Conservation (phyloP, 92 coral and sea anemone species). For the Bergia puertoricense region DNA sequence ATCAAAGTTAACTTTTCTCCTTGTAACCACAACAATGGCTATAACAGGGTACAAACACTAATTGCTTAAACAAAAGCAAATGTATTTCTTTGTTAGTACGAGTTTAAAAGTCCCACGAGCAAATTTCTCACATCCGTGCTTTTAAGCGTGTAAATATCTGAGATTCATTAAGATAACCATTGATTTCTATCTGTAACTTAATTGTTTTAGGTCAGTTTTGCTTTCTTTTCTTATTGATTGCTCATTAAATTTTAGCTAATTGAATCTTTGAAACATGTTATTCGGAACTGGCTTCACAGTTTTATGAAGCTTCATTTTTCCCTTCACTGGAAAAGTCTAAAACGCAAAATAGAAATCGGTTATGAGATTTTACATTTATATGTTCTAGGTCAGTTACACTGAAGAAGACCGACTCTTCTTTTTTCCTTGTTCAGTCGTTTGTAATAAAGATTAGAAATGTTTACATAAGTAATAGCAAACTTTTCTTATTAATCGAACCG, state of each 20-base stretch:
- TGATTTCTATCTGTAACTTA: neutral
- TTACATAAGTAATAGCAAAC: no score
- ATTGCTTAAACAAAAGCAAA: no score
- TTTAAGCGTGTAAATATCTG: neutral
- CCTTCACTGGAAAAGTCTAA: neutral
- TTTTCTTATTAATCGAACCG: no score
- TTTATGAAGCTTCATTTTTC: slow-evolving; percentile 3
- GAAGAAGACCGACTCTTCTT: no score
- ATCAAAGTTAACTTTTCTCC: neutral
- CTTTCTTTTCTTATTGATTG: neutral
- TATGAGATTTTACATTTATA: neutral
- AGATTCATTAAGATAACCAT: neutral
- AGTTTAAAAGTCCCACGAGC: no score
- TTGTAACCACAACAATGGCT: no score
- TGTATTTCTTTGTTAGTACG: no score
- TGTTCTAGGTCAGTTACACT: neutral
- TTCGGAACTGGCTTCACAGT: neutral
- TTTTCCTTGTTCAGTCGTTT: no score
- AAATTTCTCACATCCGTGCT: no score
- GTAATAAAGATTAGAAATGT: no score
- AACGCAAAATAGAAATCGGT: neutral
- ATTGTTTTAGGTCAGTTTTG: neutral
- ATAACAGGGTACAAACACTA: no score
- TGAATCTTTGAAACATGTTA: neutral
- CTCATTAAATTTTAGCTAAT: slow-evolving; percentile 4